Evolutionary conservation across 2,113 vertebrate genomes (phyloP), one percentile per base, ranked within the genome.

Genomic region (Saimiri boliviensis): DNA sequence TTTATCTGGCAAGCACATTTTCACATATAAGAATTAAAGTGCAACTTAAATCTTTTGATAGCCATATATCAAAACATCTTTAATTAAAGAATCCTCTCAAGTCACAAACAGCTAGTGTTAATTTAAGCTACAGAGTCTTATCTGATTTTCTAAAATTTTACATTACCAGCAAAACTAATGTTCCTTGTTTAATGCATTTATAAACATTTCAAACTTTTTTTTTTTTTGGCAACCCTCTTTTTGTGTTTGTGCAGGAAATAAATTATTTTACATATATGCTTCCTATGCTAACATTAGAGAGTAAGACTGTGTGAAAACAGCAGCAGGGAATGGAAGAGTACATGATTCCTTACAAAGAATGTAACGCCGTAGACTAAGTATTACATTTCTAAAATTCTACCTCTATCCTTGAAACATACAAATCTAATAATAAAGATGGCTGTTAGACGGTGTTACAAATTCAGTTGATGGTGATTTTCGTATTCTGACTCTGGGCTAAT

Each of bases 101-200:
- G 21, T 96, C 58, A 49, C 8, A 96, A 82, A 60, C 20, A 56
- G 66, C 0, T 42, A 60, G 12, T 49, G 25, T 12, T 58, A 74
- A 79, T 83, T 45, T 47, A 68, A 3, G 56, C 45, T 58, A 42
- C 17, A 12, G 5, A 85, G 52, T 68, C 32, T 83, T 89, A 76
- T 27, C 32, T 70, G 71, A 94, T 87, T 87, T 96, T 91, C 35
- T 83, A 52, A 95, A 83, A 93, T 47, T 77, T 83, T 95, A 47
- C 2, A 93, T 14, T 60, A 54, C 8, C n/a, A 86, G 37, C 8
- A 81, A 76, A 74, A 83, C 60, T 45, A 7, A n/a, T 89, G 0
- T 49, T 14, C 12, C 76, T 60, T 86, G 14, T 63, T 84, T 71
- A 58, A 74, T 52, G 1, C 13, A 73, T 27, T 71, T 30, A 86